Conservation (phyloP, 2,888 invertebrate species). For the Metacarcinus magister region DNA sequence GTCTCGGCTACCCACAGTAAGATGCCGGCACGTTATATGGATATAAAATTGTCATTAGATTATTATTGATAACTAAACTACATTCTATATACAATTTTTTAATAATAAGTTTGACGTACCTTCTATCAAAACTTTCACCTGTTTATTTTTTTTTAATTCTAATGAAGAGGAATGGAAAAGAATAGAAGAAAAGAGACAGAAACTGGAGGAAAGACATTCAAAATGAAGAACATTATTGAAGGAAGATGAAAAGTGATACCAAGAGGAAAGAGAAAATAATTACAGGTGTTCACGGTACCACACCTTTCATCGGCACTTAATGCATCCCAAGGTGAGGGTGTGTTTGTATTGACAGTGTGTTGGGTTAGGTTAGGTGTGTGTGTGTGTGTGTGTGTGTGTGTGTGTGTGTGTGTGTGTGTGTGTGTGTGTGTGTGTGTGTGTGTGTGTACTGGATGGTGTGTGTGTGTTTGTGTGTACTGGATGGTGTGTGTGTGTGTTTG, state of each 20-base stretch:
- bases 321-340: slow-evolving; percentile 67
- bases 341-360: not conserved
- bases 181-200: slow-evolving; percentile 70
- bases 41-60: too few relatives aligned
- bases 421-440: not conserved
- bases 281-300: slow-evolving; percentile 56
- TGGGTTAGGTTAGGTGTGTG: not conserved
- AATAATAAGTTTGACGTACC: not conserved
- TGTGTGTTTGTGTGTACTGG: too few relatives aligned
- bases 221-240: slow-evolving; percentile 51
- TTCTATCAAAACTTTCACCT: not conserved
- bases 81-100: not conserved
- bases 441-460: too few relatives aligned
- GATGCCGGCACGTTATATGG: too few relatives aligned
- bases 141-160: slow-evolving; percentile 50
- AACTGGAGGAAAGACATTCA: slow-evolving; percentile 54
- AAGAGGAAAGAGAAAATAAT: slow-evolving; percentile 67
- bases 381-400: not conserved
- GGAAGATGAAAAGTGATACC: slow-evolving; percentile 67
- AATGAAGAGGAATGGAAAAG: slow-evolving; percentile 73
- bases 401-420: too few relatives aligned
- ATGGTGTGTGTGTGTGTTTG: too few relatives aligned
- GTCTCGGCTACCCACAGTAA: too few relatives aligned
- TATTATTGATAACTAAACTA: too few relatives aligned
- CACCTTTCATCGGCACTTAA: slow-evolving; percentile 65